A percentile compares a stretch with the other conserved stretches of the same genome.
Evolutionary conservation across 2,888 invertebrate genomes (phyloP).

Genomic region (Acanthacorydalis orientalis): DNA sequence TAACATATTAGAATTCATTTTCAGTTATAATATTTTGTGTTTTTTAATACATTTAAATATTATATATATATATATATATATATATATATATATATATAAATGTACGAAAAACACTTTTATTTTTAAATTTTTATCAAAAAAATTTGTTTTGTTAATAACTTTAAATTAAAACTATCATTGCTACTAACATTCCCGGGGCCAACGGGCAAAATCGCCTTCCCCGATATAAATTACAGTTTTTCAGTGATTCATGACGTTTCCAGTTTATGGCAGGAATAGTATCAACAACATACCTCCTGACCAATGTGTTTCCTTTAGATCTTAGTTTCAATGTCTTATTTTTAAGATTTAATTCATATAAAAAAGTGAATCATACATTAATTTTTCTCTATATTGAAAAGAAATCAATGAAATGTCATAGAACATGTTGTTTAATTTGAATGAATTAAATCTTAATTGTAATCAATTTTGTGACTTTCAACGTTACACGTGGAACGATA

Average conservation of each 20-base stretch:
- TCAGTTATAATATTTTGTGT: background rate
- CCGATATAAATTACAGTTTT: background rate
- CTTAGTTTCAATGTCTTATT: no score
- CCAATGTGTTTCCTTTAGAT: background rate
- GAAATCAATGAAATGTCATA: no score
- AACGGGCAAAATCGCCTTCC: constrained; percentile 6
- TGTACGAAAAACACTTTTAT: background rate
- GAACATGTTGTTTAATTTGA: no score
- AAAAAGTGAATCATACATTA: no score
- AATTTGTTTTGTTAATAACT: background rate
- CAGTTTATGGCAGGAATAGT: constrained; percentile 1
- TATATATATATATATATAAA: background rate
- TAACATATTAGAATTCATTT: background rate
- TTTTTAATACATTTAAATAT: background rate
- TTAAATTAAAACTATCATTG: background rate
- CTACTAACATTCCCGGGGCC: background rate
- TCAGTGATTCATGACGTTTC: background rate
- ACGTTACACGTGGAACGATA: background rate
- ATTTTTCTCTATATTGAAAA: no score
- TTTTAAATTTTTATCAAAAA: background rate
- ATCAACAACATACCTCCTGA: background rate
- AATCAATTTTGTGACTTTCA: background rate
- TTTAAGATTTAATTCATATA: no score
- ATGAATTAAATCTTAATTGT: no score
- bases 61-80: no score